phyloP scores from a whole-genome alignment of 2,888 invertebrate species.

The Dicycla oo region DNA sequence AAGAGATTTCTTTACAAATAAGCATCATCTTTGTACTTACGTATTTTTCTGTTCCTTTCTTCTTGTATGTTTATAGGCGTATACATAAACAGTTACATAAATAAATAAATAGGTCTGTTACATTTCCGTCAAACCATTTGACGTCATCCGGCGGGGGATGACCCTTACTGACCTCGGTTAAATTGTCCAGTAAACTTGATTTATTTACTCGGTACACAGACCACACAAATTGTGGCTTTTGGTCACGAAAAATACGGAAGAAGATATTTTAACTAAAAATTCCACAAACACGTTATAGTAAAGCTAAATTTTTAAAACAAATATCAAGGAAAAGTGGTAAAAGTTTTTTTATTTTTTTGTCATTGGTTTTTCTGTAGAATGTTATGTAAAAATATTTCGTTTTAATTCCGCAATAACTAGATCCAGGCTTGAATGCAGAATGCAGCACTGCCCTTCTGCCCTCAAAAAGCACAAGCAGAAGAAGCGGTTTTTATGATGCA shows the following conservation, averaged over 20 bases:
- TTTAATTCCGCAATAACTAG: not conserved
- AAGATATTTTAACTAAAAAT: not conserved
- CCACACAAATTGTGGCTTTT: conserved; percentile 5
- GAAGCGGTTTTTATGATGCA: not conserved
- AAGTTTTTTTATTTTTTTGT: not conserved
- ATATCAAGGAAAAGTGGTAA: no score
- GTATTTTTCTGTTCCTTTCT: no score
- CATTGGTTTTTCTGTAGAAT: not conserved
- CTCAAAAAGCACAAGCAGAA: not conserved
- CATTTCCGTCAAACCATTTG: conserved; percentile 31
- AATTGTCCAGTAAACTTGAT: conserved; percentile 37
- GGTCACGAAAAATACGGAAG: not conserved
- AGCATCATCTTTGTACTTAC: no score
- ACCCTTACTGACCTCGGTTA: conserved; percentile 13
- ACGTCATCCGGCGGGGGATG: conserved; percentile 19
- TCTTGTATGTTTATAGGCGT: no score
- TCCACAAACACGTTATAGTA: no score
- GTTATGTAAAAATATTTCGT: not conserved
- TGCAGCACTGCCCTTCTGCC: no score
- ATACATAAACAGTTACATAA: no score
- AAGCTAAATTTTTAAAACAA: no score
- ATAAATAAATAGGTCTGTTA: not conserved
- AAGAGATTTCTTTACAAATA: no score
- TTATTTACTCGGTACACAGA: conserved; percentile 27
- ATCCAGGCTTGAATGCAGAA: not conserved